Evolutionary conservation across 2,888 invertebrate genomes (phyloP).

Genomic region (Chymomyza procnemis): DNA sequence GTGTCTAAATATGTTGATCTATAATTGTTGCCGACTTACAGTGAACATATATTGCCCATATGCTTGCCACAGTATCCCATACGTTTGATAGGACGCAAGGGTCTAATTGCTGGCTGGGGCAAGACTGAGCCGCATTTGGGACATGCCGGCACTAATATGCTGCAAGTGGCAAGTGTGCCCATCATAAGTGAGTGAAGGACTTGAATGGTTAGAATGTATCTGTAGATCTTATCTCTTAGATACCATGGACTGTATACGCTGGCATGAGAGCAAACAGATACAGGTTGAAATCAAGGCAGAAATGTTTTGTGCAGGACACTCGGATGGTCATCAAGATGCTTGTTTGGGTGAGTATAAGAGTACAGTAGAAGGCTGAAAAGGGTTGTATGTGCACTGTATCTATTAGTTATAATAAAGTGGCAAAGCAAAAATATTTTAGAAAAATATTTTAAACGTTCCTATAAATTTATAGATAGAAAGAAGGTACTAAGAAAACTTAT

Average conservation of each 20-base stretch:
- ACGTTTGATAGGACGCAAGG: conserved; percentile 80
- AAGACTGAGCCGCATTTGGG: conserved; percentile 86
- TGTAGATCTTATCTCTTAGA: conserved; percentile 76
- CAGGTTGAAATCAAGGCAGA: conserved; percentile 86
- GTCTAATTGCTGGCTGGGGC: conserved; percentile 90
- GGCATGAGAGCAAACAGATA: conserved; percentile 90
- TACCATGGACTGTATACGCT: conserved; percentile 86
- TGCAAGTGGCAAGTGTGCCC: conserved; percentile 89
- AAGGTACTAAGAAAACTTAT: too few species aligned
- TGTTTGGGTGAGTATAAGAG: conserved; percentile 82
- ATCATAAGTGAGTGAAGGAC: conserved; percentile 83
- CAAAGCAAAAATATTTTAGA: too few species aligned
- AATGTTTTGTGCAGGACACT: conserved; percentile 92
- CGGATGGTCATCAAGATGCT: conserved; percentile 89
- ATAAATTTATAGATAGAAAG: too few species aligned
- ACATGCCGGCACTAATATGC: conserved; percentile 88
- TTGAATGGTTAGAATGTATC: neutral
- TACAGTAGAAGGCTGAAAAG: too few species aligned
- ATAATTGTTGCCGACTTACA: conserved; percentile 31
- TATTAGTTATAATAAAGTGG: too few species aligned
- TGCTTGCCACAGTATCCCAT: conserved; percentile 83
- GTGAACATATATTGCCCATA: conserved; percentile 86
- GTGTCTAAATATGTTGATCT: conserved; percentile 39
- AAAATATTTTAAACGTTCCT: too few species aligned
- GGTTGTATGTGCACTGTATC: too few species aligned